Base-by-base conservation (phyloP, 2,113 vertebrate species). In the Archocentrus centrarchus region DNA sequence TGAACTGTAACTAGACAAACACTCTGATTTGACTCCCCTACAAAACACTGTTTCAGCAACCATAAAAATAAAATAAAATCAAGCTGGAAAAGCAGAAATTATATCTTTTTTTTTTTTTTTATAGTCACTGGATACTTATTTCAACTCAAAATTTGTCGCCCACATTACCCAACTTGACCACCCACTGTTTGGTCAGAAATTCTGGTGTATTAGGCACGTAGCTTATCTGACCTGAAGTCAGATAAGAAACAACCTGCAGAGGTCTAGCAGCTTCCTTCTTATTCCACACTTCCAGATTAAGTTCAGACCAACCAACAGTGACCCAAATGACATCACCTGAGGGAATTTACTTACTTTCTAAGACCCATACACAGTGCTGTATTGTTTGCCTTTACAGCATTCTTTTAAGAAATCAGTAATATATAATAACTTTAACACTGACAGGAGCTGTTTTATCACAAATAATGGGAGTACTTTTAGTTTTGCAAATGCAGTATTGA, bases 251-350 rank as follows among this genome's bases (percentile, higher is more conserved):
- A 0, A 27, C 35, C 24, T 47, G n/a, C 59, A 80, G 35, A 75
- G 47, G 37, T 64, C 41, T 77, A 10, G 35, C 14, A 32, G 64
- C 58, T 55, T 66, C n/a, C 77, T 37, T 58, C 17, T 57, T 44
- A 20, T 53, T n/a, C 22, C 79, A 70, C 11, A 22, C 37, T 13
- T 22, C 30, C 53, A 59, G 7, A 66, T 66, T 35, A 41, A 57
- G 35, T 50, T 27, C 20, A 39, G 7, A 14, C 30, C 59, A n/a
- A 53, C 7, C 18, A 61, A 53, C 7, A 44, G 24, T 50, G 76
- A 78, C 39, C 18, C 24, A 50, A 50, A 70, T 70, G 66, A 20
- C 66, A 70, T 70, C 66, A 70, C 66, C 50, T 70, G 24, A 70
- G 24, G 44, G 24, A 70, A 70, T 2, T 50, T 70, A 50, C 24